Evolutionary conservation across 2,888 invertebrate species (phyloP), one percentile per base, ranked within the genome.

Genomic region (Melinaea menophilus): DNA sequence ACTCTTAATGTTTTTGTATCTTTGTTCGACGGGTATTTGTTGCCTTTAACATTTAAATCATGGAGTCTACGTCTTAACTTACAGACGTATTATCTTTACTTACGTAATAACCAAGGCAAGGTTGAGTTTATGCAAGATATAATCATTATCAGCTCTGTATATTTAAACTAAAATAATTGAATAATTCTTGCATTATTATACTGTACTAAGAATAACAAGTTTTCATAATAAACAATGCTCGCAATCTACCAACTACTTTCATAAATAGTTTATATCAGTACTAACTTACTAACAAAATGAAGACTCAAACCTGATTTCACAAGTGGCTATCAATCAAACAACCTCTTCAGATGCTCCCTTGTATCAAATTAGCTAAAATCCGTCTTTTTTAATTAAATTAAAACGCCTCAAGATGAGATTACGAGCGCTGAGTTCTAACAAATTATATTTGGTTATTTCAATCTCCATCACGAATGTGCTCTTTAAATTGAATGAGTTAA

Each of bases 401-500:
- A 58, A 62, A 31, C 41, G 45, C 54, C 46, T 45, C 37, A 34
- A 58, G 54, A n/a, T n/a, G 59, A 47, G 55, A 59, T 59, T 59
- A 63, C 33, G 13, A 55, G 48, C n/a, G 13, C 47, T 55, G 56
- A 55, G 51, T 31, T 51, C 63, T 45, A 56, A 60, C 54, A 59
- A 56, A 59, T 48, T 41, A 47, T 57, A 37, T 61, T 64, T 45
- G 58, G 57, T 58, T 47, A 61, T 57, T 64, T 64, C 54, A 58
- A 64, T 60, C 57, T 47, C 46, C 64, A 58, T 64, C 61, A 61
- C 33, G 37, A 64, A 63, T 61, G 61, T 61, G 57, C 55, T 64
- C 55, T 58, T 64, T 64, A 64, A 61, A 55, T 61, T 58, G 55
- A 61, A 64, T 58, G 64, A 64, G 58, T 58, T 55, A 58, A 64